Base-by-base conservation (phyloP, 2,888 invertebrate species). In the Lithophane leautieri region DNA sequence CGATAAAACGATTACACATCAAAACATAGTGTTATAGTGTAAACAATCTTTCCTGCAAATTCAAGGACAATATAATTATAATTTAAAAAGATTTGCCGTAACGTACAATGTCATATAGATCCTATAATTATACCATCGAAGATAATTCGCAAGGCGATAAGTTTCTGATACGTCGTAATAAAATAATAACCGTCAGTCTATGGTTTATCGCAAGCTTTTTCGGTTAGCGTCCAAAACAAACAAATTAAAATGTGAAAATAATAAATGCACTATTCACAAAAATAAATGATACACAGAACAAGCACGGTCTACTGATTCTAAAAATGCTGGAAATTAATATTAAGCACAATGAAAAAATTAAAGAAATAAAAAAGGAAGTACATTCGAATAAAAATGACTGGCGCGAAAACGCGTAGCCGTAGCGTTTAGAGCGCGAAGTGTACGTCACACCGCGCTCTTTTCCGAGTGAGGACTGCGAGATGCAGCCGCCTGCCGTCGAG, bases 361-460 rank as follows among this genome's bases (percentile, higher is more conserved):
- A 40, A 28, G n/a, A 42, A 69, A 78, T 28, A 71, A 60, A 52
- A 28, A 73, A 62, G n/a, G 50, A 66, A 40, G 60, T 80, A 79
- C 87, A 76, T 88, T 89, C 82, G 82, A 85, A 80, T 79, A 72
- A 86, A 83, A 78, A 82, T 67, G 71, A 78, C 83, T 87, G 89
- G 90, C 93, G 93, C 92, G 92, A 91, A 92, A 91, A 77, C 86
- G 88, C 83, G 76, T 52, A 79, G 66, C 77, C 76, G 81, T 72
- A 76, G 72, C 82, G 78, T 75, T 79, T 82, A 77, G 87, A 86
- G 89, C 88, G 88, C 90, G 50, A 86, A 80, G 82, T 81, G 87
- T 75, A 93, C 95, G 95, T 95, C 92, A 85, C 89, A 84, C 91
- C 92, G 92, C 94, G 90, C 86, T 90, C 91, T 92, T 83, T 78